These are phyloP conservation scores for Coranthus polyacanthus DNA, from an alignment of 2,797 vertebrate species.

Conservation along the genomic window DNA sequence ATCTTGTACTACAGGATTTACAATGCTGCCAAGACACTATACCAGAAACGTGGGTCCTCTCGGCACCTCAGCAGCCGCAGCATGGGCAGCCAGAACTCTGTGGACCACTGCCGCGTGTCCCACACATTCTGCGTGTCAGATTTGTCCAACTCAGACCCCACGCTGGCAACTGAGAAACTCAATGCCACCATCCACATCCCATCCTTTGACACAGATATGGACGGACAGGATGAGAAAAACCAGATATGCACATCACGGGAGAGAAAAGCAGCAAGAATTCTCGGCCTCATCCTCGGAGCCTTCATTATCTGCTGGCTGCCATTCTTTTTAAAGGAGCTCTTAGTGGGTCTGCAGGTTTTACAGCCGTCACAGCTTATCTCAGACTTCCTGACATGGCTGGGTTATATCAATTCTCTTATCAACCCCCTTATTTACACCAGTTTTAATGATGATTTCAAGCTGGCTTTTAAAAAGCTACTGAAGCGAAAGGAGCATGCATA, in stretches of 20 bases:
- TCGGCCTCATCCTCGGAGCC: constrained; percentile 92
- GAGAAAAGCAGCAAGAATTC: constrained; percentile 89
- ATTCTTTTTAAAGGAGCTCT: constrained; percentile 92
- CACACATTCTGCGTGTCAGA: constrained; percentile 89
- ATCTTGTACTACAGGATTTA: constrained; percentile 92
- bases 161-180: too few species aligned
- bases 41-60: constrained; percentile 91
- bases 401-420: constrained; percentile 93
- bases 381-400: constrained; percentile 92
- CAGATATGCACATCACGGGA: constrained; percentile 89
- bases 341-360: constrained; percentile 86
- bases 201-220: constrained; percentile 82
- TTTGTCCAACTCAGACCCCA: constrained; percentile 86
- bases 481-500: constrained; percentile 86
- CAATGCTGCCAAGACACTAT: constrained; percentile 89
- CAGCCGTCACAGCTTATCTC: constrained; percentile 85
- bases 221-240: constrained; percentile 82
- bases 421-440: constrained; percentile 94
- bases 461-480: constrained; percentile 91
- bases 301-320: constrained; percentile 94
- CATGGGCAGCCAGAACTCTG: constrained; percentile 88
- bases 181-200: constrained; percentile 74
- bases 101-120: constrained; percentile 86
- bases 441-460: constrained; percentile 93
- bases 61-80: constrained; percentile 90